Conservation (phyloP, 2,888 invertebrate species). For the Petrolisthes manimaculis region DNA sequence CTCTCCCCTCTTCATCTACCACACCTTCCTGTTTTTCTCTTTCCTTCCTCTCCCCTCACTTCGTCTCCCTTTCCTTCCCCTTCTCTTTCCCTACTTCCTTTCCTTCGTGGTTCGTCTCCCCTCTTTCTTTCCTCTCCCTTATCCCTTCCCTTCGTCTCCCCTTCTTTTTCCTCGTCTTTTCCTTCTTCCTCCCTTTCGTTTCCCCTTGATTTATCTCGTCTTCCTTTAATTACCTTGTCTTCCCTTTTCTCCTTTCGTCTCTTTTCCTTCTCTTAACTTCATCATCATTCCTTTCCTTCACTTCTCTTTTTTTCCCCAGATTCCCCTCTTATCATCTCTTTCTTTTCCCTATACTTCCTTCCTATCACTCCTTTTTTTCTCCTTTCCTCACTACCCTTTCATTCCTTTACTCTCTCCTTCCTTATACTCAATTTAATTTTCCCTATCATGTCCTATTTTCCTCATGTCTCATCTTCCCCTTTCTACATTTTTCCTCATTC, state of each 20-base stretch:
- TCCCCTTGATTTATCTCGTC: background rate
- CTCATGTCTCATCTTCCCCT: too few species aligned
- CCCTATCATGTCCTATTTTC: too few species aligned
- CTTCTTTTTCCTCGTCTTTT: background rate
- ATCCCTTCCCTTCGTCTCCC: background rate
- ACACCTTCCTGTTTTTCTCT: background rate
- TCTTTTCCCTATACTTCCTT: too few species aligned
- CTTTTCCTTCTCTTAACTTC: background rate
- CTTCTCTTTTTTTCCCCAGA: too few species aligned
- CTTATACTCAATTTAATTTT: too few species aligned
- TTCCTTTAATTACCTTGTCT: background rate
- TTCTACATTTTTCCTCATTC: too few species aligned
- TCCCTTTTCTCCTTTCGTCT: background rate
- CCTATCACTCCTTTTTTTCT: too few species aligned
- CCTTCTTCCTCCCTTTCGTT: background rate
- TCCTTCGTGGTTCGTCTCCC: background rate
- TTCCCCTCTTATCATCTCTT: too few species aligned
- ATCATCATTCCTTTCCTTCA: too few species aligned
- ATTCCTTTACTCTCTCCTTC: too few species aligned
- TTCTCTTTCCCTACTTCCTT: background rate
- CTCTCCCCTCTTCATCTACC: background rate
- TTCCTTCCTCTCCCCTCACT: background rate
- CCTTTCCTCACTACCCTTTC: too few species aligned
- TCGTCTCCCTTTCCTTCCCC: background rate
- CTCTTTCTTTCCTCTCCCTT: background rate